These are phyloP conservation scores for Alligator sinensis DNA, from an alignment of 2,113 vertebrate genomes.

Conservation along the genomic window DNA sequence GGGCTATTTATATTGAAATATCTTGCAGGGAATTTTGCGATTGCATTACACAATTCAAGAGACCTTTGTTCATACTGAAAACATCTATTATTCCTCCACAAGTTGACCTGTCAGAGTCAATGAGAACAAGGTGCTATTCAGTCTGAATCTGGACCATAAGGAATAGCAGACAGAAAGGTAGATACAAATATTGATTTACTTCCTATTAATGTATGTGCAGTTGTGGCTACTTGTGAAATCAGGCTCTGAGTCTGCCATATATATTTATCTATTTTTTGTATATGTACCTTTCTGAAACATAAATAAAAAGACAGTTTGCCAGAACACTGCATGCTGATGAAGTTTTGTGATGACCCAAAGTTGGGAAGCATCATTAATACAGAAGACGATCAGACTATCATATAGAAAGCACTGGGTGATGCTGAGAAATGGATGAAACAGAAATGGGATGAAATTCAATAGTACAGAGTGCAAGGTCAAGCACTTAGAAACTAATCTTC, in stretches of 20 bases:
- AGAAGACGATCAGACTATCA: no score
- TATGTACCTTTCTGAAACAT: fast-evolving
- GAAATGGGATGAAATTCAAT: no score
- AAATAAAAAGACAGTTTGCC: fast-evolving
- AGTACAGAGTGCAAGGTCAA: no score
- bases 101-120: neutral
- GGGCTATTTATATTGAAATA: neutral
- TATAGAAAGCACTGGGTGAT: no score
- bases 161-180: neutral
- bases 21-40: neutral
- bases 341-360: neutral
- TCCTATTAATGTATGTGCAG: fast-evolving
- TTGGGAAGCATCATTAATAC: no score
- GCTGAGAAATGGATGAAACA: no score
- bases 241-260: fast-evolving
- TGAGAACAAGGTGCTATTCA: neutral
- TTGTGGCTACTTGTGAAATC: neutral
- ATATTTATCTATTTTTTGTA: neutral
- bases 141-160: fast-evolving
- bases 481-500: no score
- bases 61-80: neutral
- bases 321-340: neutral
- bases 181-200: neutral
- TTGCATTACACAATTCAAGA: neutral
- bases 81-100: neutral